Conservation (phyloP, 2,797 vertebrate species). For the Margarornis squamiger region DNA sequence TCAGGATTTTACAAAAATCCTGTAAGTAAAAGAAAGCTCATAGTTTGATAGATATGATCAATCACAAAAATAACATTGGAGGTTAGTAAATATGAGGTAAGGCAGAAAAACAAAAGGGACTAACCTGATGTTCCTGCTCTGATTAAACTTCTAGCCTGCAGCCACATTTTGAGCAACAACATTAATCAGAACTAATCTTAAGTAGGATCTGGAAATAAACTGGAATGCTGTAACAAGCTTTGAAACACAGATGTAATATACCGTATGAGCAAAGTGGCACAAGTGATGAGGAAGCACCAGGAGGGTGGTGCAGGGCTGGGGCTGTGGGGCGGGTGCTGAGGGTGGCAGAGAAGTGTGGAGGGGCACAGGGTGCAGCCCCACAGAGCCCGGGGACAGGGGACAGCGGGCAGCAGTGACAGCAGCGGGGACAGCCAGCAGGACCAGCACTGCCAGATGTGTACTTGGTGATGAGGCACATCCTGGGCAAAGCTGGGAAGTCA, state of each 20-base stretch:
- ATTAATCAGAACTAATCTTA: not conserved
- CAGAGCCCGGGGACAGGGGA: not conserved
- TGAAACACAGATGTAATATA: not conserved
- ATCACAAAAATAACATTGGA: not conserved
- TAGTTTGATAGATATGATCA: not conserved
- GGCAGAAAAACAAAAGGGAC: not conserved
- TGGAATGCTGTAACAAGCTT: not conserved
- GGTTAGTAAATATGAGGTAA: not conserved
- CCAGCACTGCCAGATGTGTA: not conserved
- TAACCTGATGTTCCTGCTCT: not conserved
- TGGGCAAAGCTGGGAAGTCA: not conserved
- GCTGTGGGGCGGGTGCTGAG: not conserved
- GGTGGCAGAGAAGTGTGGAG: not conserved
- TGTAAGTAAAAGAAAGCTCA: not conserved
- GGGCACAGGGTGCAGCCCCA: not conserved
- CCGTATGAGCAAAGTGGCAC: not conserved
- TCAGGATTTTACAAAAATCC: not conserved
- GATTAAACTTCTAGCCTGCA: not conserved
- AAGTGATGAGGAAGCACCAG: not conserved
- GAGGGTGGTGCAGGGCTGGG: not conserved
- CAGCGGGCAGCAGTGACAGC: not conserved
- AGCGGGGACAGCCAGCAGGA: not conserved
- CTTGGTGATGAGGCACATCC: not conserved
- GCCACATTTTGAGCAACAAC: not conserved
- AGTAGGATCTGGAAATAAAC: not conserved